Evolutionary conservation across 1,140 invertebrate genomes (phyloP), one percentile per base, ranked within the genome.

Genomic region (Zaprionus taronus): DNA sequence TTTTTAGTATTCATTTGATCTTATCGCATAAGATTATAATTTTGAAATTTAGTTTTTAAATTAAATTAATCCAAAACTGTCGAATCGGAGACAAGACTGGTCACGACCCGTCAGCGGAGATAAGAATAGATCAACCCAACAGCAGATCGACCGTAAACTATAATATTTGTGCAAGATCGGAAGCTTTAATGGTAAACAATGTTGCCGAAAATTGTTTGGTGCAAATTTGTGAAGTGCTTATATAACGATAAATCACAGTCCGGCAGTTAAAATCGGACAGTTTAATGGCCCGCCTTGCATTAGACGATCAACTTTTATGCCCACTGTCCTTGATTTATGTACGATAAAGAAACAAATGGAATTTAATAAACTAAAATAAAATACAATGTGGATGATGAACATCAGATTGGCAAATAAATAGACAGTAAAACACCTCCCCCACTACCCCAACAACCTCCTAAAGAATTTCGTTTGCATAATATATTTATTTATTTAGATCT

Each of bases 181-280:
- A 64, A 80, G 79, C 66, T 74, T 77, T 77, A 80, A 81, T 84
- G 81, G 73, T 77, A 77, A 77, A 72, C 82, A 82, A 49, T 55
- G 71, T 63, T 80, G 83, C 79, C 79, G 38, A 51, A 55, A 75
- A 73, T 73, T 34, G 15, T 38, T 47, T 36, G 22, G 26, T 66
- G 58, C 73, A 71, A 51, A 51, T 51, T 51, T 51, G 47, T 51
- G 47, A 51, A 51, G 47, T 51, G 47, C 75, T 89, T 87, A 90
- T 81, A 87, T 87, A 87, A 87, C 57, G 6, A 75, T 87, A 71
- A 87, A 84, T 74, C 68, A 80, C 28, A 53, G 49, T 49, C 38
- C 24, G 66, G 60, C 70, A 60, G 64, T 38, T 67, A 68, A 65
- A 12, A 65, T 15, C 22, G 22, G 69, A 66, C 60, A 51, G 57